These are phyloP conservation scores for Neoaliturus tenellus DNA, from an alignment of 2,888 invertebrate genomes.

Conservation along the genomic window DNA sequence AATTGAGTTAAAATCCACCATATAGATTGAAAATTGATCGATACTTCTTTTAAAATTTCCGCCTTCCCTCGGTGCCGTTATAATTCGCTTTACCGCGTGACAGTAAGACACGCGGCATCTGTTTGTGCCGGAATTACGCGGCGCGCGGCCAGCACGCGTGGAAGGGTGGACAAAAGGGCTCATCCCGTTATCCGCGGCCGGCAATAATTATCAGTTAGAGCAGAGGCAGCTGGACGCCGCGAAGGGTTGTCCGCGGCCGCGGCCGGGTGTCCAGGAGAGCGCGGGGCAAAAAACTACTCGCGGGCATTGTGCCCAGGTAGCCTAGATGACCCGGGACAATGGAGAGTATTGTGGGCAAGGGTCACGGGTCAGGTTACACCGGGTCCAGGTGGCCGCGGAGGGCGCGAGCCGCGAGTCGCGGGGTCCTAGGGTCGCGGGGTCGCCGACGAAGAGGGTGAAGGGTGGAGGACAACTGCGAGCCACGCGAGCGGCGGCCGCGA, in stretches of 20 bases:
- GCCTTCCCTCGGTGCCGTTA: too few species aligned
- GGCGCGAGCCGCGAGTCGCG: neutral
- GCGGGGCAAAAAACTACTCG: slow-evolving; percentile 30
- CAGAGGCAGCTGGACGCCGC: slow-evolving; percentile 6
- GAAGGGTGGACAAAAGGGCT: slow-evolving; percentile 7
- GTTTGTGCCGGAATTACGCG: neutral
- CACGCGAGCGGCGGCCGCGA: neutral
- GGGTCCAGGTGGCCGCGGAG: slow-evolving; percentile 27
- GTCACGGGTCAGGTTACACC: slow-evolving; percentile 36
- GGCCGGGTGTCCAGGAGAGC: slow-evolving; percentile 39
- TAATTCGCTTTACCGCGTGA: too few species aligned
- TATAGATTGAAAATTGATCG: too few species aligned
- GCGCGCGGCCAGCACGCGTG: slow-evolving; percentile 1
- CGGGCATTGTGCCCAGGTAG: slow-evolving; percentile 33
- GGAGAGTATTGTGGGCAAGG: slow-evolving; percentile 13
- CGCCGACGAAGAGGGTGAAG: too few species aligned
- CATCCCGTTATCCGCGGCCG: slow-evolving; percentile 44
- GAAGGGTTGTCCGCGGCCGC: slow-evolving; percentile 2
- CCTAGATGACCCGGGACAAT: neutral
- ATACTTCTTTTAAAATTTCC: too few species aligned
- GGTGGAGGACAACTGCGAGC: neutral
- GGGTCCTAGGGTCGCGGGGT: neutral
- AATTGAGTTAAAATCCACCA: too few species aligned
- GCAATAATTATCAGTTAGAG: slow-evolving; percentile 40
- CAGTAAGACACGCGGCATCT: neutral